A percentile compares a stretch with the other conserved stretches of the same genome.
phyloP scores from a whole-genome alignment of 2,888 invertebrate genomes.

The Julus scandinavius region DNA sequence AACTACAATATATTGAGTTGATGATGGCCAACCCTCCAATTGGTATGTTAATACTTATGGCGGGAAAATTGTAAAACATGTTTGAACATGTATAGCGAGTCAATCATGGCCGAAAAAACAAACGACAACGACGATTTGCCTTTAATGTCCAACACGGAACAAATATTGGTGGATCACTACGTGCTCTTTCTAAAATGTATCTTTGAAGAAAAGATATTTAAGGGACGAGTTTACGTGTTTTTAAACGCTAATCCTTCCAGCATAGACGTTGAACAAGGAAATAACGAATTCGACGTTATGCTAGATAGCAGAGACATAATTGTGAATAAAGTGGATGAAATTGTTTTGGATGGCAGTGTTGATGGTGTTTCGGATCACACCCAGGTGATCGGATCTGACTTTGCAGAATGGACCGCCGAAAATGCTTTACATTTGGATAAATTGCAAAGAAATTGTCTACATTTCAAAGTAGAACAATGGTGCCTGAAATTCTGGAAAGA shows the following conservation, averaged over 20 bases:
- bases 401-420: neutral
- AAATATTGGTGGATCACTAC: constrained; percentile 59
- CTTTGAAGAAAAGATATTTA: constrained; percentile 57
- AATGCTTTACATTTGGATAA: neutral
- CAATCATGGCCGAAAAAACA: constrained; percentile 57
- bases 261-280: neutral
- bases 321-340: constrained; percentile 46
- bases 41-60: neutral
- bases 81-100: neutral
- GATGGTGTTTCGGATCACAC: neutral
- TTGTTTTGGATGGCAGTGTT: neutral
- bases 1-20: neutral
- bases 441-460: neutral
- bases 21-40: neutral
- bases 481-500: constrained; percentile 57
- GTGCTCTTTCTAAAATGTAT: constrained; percentile 57
- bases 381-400: neutral
- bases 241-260: constrained; percentile 38
- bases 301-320: constrained; percentile 46
- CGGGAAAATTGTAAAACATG: neutral
- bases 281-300: constrained; percentile 30
- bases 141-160: constrained; percentile 58
- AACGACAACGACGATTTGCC: constrained; percentile 56
- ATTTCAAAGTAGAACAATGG: constrained; percentile 57
- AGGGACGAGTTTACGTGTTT: constrained; percentile 55